A percentile compares a stretch with the other conserved stretches of the same genome.
Evolutionary conservation across 2,888 invertebrate genomes (phyloP).

Genomic region (Acronicta alni): DNA sequence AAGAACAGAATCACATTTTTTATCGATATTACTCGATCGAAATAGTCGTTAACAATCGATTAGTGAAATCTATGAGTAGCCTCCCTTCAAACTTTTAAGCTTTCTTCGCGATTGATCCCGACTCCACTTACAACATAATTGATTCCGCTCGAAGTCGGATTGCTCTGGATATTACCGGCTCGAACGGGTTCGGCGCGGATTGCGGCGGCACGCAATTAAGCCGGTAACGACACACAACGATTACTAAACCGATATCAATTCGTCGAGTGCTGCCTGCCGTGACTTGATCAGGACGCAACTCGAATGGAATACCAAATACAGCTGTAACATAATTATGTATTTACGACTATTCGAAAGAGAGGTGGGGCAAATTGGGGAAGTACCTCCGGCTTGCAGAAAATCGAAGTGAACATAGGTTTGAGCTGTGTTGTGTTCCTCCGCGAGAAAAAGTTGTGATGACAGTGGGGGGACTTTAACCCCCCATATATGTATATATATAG

Average conservation of each 20-base stretch:
- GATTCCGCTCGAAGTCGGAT: conserved; percentile 25
- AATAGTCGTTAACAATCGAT: conserved; percentile 14
- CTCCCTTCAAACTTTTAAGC: not conserved
- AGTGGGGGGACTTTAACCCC: too few relatives aligned
- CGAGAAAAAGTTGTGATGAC: too few relatives aligned
- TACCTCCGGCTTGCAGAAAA: too few relatives aligned
- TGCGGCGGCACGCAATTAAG: conserved; percentile 25
- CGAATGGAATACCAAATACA: conserved; percentile 5
- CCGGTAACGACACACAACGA: conserved; percentile 16
- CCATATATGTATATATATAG: too few relatives aligned
- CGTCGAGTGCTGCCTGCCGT: not conserved
- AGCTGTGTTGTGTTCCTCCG: too few relatives aligned
- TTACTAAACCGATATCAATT: conserved; percentile 30
- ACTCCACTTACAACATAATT: conserved; percentile 31
- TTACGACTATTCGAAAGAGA: conserved; percentile 2
- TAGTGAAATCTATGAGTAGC: conserved; percentile 8
- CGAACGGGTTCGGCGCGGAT: conserved; percentile 1
- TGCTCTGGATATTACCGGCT: conserved; percentile 15
- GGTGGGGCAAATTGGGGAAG: too few relatives aligned
- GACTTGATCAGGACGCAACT: conserved; percentile 1
- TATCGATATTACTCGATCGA: conserved; percentile 10
- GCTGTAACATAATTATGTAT: conserved; percentile 11
- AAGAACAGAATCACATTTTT: not conserved
- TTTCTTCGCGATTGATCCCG: conserved; percentile 21
- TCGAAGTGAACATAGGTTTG: too few relatives aligned